Percentiles rank a stretch among this genome's conserved stretches.
phyloP scores from a whole-genome alignment of 2,113 vertebrate genomes.

The Equus przewalskii region DNA sequence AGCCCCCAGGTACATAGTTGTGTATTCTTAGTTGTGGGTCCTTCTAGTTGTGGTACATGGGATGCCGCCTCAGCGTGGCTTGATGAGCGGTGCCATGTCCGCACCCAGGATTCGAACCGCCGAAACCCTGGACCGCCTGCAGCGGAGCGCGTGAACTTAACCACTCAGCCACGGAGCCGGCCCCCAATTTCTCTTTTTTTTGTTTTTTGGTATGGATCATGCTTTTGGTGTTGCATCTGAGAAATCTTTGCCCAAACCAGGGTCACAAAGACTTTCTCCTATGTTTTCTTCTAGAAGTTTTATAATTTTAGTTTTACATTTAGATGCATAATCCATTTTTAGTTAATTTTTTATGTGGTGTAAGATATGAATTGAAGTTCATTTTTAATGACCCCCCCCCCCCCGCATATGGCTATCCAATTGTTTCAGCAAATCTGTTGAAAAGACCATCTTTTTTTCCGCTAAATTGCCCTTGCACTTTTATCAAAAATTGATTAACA shows the following conservation, averaged over 20 bases:
- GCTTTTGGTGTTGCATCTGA: neutral
- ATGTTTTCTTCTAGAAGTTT: neutral
- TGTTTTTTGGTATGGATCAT: neutral
- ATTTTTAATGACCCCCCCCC: neutral
- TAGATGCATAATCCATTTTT: neutral
- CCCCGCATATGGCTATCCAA: neutral
- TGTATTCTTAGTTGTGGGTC: too few species aligned
- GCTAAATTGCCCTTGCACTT: neutral
- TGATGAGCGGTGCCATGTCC: too few species aligned
- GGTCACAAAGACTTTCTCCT: neutral
- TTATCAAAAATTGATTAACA: too few species aligned
- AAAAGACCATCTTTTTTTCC: neutral
- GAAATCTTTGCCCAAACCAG: neutral
- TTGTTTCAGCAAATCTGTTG: neutral
- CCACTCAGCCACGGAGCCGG: too few species aligned
- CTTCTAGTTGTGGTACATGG: too few species aligned
- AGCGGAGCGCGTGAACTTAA: too few species aligned
- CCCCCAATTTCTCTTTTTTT: neutral
- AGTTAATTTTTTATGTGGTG: neutral
- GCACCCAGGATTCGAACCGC: too few species aligned
- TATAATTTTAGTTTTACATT: neutral
- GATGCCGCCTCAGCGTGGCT: too few species aligned
- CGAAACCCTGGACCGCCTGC: too few species aligned
- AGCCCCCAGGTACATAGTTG: too few species aligned
- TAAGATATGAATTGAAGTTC: neutral